phyloP scores from a whole-genome alignment of 2,888 invertebrate genomes.

The Drosophila longiperda region DNA sequence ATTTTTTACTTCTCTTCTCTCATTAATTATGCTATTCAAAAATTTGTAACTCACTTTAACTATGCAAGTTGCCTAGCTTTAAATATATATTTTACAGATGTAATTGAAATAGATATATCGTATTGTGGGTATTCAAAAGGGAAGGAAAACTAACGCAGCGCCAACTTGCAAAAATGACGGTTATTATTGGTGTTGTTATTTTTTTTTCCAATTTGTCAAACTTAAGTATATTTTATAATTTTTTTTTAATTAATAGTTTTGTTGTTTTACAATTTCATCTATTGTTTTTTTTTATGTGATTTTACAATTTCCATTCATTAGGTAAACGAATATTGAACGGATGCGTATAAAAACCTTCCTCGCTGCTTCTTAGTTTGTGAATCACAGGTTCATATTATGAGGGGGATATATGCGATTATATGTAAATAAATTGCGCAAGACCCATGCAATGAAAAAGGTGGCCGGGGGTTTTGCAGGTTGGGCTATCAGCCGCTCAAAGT shows the following conservation, averaged over 20 bases:
- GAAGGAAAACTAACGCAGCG: slow-evolving; percentile 42
- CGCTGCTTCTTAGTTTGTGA: slow-evolving; percentile 65
- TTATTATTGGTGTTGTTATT: not conserved
- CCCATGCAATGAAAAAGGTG: slow-evolving; percentile 50
- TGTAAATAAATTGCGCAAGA: slow-evolving; percentile 34
- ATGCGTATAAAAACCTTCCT: slow-evolving; percentile 26
- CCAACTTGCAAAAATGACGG: slow-evolving; percentile 23
- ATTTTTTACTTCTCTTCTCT: slow-evolving; percentile 35
- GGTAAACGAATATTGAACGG: slow-evolving; percentile 37
- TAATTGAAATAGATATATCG: slow-evolving; percentile 32
- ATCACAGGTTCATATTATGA: slow-evolving; percentile 66
- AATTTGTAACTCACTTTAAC: slow-evolving; percentile 57
- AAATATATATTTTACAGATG: slow-evolving; percentile 35
- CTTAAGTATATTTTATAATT: slow-evolving; percentile 9
- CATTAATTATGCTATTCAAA: slow-evolving; percentile 47
- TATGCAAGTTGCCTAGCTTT: slow-evolving; percentile 59
- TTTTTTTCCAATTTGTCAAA: slow-evolving; percentile 3
- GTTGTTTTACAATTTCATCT: slow-evolving; percentile 26
- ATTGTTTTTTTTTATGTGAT: not conserved
- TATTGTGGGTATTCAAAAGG: slow-evolving; percentile 45
- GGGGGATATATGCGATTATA: slow-evolving; percentile 34
- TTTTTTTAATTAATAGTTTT: slow-evolving; percentile 23
- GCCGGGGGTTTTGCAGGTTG: slow-evolving; percentile 15
- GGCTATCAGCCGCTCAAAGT: slow-evolving; percentile 65
- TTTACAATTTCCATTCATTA: slow-evolving; percentile 27